Percentiles rank a stretch among this genome's conserved stretches.
These are phyloP conservation scores for Orchestia grillus DNA, from an alignment of 1,140 invertebrate species.

Conservation along the genomic window DNA sequence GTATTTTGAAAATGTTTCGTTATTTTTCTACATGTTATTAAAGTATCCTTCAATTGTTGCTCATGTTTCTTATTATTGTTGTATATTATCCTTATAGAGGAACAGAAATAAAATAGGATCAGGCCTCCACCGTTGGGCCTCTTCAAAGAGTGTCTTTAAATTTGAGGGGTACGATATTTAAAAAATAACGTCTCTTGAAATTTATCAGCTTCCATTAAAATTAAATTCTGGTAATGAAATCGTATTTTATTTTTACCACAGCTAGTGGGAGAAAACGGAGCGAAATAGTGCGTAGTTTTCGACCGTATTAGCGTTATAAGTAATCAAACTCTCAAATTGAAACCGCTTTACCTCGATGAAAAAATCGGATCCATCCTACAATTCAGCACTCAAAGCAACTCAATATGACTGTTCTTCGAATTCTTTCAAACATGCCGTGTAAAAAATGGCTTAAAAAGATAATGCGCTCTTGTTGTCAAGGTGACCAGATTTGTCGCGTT, in stretches of 20 bases:
- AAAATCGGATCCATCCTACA: not conserved
- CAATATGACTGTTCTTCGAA: not conserved
- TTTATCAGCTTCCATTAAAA: not conserved
- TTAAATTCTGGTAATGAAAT: not conserved
- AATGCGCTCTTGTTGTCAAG: not conserved
- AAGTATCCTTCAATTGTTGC: too few relatives aligned
- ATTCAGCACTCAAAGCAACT: not conserved
- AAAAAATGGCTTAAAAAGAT: not conserved
- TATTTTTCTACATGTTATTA: too few relatives aligned
- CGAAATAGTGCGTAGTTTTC: not conserved
- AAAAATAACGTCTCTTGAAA: not conserved
- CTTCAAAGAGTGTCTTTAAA: too few relatives aligned
- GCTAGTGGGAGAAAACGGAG: not conserved
- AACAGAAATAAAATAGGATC: too few relatives aligned
- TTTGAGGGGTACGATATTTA: not conserved
- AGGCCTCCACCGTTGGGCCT: too few relatives aligned
- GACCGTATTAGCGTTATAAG: not conserved
- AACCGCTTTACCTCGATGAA: not conserved
- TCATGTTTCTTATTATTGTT: too few relatives aligned
- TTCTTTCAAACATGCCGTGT: not conserved
- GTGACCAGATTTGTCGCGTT: not conserved
- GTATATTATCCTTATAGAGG: too few relatives aligned
- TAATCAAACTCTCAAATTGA: not conserved
- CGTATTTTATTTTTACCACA: not conserved
- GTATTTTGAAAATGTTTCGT: too few relatives aligned